Base-by-base conservation (phyloP, 2,113 vertebrate genomes). In the Carollia perspicillata region DNA sequence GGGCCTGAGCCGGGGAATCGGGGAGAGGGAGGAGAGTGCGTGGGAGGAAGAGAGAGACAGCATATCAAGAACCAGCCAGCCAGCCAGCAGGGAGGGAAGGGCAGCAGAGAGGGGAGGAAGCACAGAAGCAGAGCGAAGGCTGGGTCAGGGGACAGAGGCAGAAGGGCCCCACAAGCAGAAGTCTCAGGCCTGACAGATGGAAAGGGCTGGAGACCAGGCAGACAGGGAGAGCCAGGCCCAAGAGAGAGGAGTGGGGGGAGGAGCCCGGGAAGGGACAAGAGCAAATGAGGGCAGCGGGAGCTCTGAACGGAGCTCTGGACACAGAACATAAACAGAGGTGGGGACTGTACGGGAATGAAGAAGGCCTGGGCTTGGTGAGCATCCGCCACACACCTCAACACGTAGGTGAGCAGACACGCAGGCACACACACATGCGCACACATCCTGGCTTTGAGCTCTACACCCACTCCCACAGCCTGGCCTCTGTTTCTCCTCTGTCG, bases 1-100 rank as follows among this genome's bases (percentile, higher is more conserved):
- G 96, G 96, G 93, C 90, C 94, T 51, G 86, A 89, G 93, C 95
- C 92, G 97, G 88, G 97, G 96, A 93, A 93, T 94, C 94, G 33
- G 94, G 49, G 33, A 84, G 94, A 90, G 84, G 66, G 86, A 85
- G 72, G 92, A 69, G 94, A 95, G 84, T 85, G 97, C 96, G 97
- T 97, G 97, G 96, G 96, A 95, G 95, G 97, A 93, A 98, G 92
- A 97, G 97, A 95, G 95, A 97, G 95, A 96, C 96, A 84, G 94
- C 95, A 96, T 60, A 60, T 92, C 90, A 86, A 85, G 95, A 72
- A 85, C 37, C 72, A 97, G 97, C 95, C 94, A 44, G 68, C 58
- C 66, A 60, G 96, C 92, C 92, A 75, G 90, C 84, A 42, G 58
- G 92, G 49, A 96, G 84, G 83, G 69, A 68, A 63, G 60, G 49